Conservation (phyloP, 2,888 invertebrate species). For the Acronicta leporina region DNA sequence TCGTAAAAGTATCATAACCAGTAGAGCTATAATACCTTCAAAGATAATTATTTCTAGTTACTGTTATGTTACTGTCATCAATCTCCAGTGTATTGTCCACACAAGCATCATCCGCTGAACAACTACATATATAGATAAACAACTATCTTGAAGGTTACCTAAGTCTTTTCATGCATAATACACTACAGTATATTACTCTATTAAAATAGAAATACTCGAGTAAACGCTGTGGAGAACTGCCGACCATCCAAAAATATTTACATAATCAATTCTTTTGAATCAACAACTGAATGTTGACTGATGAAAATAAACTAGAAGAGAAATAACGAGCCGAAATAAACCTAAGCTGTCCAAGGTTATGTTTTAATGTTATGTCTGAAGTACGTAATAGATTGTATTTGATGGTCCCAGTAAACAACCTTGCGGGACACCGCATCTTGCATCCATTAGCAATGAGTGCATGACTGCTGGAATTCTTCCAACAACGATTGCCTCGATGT, state of each 20-base stretch:
- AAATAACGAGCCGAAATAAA: slow-evolving; percentile 11
- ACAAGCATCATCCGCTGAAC: no score
- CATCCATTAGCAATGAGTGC: slow-evolving; percentile 61
- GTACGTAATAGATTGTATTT: slow-evolving; percentile 45
- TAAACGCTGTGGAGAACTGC: no score
- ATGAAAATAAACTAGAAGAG: slow-evolving; percentile 2
- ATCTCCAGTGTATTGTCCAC: not conserved
- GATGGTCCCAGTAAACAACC: slow-evolving; percentile 66
- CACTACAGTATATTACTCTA: not conserved
- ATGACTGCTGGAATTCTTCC: slow-evolving; percentile 66
- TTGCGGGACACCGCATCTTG: slow-evolving; percentile 73
- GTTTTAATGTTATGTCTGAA: slow-evolving; percentile 13
- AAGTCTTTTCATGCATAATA: not conserved
- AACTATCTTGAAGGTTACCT: not conserved
- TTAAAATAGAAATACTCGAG: not conserved
- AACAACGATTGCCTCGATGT: slow-evolving; percentile 59
- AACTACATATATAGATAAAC: not conserved
- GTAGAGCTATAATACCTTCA: no score
- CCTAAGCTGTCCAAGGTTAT: slow-evolving; percentile 24
- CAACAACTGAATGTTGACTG: not conserved
- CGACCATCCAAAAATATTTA: no score
- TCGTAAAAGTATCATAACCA: no score
- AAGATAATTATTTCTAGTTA: not conserved
- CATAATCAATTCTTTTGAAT: not conserved
- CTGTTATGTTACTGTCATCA: not conserved